phyloP scores from a whole-genome alignment of 2,113 vertebrate genomes.

The Rhineura floridana region DNA sequence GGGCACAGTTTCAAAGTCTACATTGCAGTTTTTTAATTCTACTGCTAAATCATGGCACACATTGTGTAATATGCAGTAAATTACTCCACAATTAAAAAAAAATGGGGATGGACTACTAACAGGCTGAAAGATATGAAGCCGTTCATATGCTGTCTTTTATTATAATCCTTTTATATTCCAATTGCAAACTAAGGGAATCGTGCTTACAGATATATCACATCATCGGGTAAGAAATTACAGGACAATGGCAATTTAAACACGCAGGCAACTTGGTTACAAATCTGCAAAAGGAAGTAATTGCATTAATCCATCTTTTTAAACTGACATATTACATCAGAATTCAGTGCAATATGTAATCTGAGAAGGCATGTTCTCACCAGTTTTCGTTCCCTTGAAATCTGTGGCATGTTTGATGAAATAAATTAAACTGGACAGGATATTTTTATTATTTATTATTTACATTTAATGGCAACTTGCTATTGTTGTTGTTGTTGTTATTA shows the following conservation, averaged over 20 bases:
- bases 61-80: not conserved
- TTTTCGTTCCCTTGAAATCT: not conserved
- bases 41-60: not conserved
- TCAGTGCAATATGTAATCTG: not conserved
- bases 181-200: not conserved
- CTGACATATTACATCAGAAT: not conserved
- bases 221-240: not conserved
- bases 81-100: slow-evolving; percentile 1
- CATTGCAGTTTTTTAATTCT: not conserved
- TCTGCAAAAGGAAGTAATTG: not conserved
- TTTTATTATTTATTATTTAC: not conserved
- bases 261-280: not conserved
- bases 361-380: not conserved
- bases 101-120: not conserved
- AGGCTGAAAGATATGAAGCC: not conserved
- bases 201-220: not conserved
- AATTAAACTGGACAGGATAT: too few species aligned
- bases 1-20: not conserved
- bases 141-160: not conserved
- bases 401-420: too few species aligned
- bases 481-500: too few species aligned
- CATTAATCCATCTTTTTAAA: not conserved
- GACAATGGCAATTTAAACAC: slow-evolving; percentile 1
- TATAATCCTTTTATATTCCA: not conserved
- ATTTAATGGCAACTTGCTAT: not conserved